Evolutionary conservation across 2,888 invertebrate species (phyloP).

Genomic region (Drosophila subquinaria): DNA sequence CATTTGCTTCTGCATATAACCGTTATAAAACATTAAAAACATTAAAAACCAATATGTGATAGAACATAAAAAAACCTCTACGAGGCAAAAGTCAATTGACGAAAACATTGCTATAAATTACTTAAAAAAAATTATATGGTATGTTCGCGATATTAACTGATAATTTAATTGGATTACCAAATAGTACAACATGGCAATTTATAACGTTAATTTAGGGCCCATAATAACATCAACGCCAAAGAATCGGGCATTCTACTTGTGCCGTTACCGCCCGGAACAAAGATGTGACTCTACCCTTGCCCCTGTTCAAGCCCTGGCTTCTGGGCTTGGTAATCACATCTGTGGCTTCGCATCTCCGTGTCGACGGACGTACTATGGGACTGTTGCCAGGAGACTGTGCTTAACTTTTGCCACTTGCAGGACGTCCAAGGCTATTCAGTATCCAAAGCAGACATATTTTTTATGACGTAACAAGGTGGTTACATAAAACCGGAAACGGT

Average conservation of each 20-base stretch:
- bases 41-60: too few relatives aligned
- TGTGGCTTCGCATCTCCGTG: slow-evolving; percentile 25
- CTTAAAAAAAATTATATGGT: neutral
- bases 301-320: neutral
- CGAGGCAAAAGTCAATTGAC: too few relatives aligned
- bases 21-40: too few relatives aligned
- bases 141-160: slow-evolving; percentile 23
- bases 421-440: slow-evolving; percentile 25
- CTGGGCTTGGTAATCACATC: neutral
- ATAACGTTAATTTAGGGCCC: slow-evolving; percentile 18
- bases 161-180: slow-evolving; percentile 39
- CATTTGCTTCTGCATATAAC: too few relatives aligned
- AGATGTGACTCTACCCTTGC: slow-evolving; percentile 1
- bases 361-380: slow-evolving; percentile 36
- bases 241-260: slow-evolving; percentile 43
- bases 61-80: too few relatives aligned
- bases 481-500: slow-evolving; percentile 64
- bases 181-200: slow-evolving; percentile 23
- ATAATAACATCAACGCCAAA: slow-evolving; percentile 31
- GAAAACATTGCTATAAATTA: too few relatives aligned
- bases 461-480: slow-evolving; percentile 67
- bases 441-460: slow-evolving; percentile 50
- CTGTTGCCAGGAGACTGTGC: slow-evolving; percentile 38
- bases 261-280: slow-evolving; percentile 7
- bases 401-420: slow-evolving; percentile 37